Percentiles rank a stretch among this genome's conserved stretches.
Evolutionary conservation across 2,888 invertebrate species (phyloP).

Genomic region (Rhogogaster chlorosoma): DNA sequence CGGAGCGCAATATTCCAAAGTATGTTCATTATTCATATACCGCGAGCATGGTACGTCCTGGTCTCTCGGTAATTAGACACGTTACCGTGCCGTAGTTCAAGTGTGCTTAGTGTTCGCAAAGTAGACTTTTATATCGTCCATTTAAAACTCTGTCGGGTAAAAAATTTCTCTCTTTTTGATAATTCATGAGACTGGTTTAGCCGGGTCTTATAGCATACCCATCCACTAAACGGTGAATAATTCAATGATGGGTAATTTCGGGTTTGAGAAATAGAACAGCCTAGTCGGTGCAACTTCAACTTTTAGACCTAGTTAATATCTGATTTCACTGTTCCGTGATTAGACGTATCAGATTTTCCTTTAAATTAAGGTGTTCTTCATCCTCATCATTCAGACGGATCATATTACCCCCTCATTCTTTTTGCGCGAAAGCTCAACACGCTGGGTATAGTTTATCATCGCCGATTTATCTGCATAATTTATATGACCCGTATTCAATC

Average conservation of each 20-base stretch:
- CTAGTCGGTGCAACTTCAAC: neutral
- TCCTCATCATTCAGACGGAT: neutral
- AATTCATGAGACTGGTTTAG: neutral
- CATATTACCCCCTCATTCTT: neutral
- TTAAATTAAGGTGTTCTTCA: neutral
- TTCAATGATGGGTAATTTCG: neutral
- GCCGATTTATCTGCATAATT: neutral
- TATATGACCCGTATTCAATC: neutral
- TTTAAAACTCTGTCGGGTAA: neutral
- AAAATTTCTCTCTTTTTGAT: neutral
- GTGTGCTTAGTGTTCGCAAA: neutral
- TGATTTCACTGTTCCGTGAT: neutral
- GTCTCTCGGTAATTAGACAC: neutral
- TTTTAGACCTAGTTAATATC: neutral
- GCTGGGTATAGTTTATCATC: neutral
- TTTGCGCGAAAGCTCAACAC: neutral
- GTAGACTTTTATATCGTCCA: neutral
- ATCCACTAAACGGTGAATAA: neutral
- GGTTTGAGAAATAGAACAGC: neutral
- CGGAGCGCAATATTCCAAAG: neutral
- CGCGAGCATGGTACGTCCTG: neutral
- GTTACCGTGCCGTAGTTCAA: neutral
- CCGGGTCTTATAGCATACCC: neutral
- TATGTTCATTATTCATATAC: neutral
- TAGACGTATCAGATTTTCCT: neutral